Evolutionary conservation across 2,113 vertebrate species (phyloP), one percentile per base, ranked within the genome.

Genomic region (Dermatemys mawii): DNA sequence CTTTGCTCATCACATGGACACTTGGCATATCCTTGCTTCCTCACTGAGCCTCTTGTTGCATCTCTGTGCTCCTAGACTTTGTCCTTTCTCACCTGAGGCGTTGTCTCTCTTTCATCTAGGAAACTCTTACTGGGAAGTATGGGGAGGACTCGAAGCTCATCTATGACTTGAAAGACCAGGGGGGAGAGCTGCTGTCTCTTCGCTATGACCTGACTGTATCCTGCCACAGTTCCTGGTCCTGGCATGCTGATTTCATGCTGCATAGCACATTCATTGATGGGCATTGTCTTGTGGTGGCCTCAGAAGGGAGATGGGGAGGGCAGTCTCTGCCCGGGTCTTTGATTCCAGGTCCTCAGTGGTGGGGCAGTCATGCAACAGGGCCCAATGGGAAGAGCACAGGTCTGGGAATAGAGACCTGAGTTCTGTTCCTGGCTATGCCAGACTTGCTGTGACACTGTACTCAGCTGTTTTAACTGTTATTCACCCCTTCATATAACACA

Each of bases 161-260:
- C 96, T 99, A 99, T 2, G 99, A 99, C 94, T 98, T 99, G 41
- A 99, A 99, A 87, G 99, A 99, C 95, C 99, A 99, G 94, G 99
- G 99, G 84, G 99, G 99, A 88, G 99, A 99, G 97, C 98, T 99
- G 92, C 98, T 99, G 89, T 99, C 99, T 35, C 98, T 99, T 92
- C 98, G 99, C 97, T 99, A 99, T 2, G 99, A 99, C 97, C 99
- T 99, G 84, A 99, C 99, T 87, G 99, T 99, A 99, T 99, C 99
- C 99, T 99, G 95, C 97, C 55, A 80, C 48, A 50, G 67, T 53
- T 54, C 24, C 16, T 35, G 26, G 14, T 89, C 53, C 53, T 86
- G 17, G 41, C 7, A 12, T 57, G 11, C 81, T 78, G 26, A 19
- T 12, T 14, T 73, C 24, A 53, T 48, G 49, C 88, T 12, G 29